These are phyloP conservation scores for Drosophila sturtevanti DNA, from an alignment of 1,140 invertebrate genomes.

Conservation along the genomic window DNA sequence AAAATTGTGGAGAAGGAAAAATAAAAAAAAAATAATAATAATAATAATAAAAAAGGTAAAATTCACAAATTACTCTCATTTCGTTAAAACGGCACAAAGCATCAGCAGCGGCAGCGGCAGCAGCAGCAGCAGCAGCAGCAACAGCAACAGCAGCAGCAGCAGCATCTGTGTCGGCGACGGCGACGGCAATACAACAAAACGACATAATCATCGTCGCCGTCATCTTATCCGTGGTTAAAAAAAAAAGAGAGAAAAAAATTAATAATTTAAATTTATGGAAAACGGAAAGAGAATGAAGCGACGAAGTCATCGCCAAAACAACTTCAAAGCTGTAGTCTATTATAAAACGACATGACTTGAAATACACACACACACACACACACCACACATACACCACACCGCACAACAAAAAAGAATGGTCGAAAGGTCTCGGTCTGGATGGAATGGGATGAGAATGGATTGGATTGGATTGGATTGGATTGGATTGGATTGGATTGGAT, in stretches of 20 bases:
- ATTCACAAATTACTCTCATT: conserved; percentile 79
- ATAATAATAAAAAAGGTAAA: conserved; percentile 65
- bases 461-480: conserved; percentile 29
- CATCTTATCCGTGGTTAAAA: conserved; percentile 72
- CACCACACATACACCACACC: conserved; percentile 9
- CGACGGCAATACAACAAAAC: conserved; percentile 71
- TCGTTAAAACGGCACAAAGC: conserved; percentile 78
- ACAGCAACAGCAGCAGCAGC: conserved; percentile 39
- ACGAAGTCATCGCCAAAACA: conserved; percentile 77
- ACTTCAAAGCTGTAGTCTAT: conserved; percentile 73
- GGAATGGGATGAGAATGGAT: conserved; percentile 43
- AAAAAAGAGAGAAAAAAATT: conserved; percentile 59
- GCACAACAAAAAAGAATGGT: neutral
- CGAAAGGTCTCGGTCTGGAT: conserved; percentile 11
- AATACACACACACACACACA: conserved; percentile 34
- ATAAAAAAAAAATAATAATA: conserved; percentile 24
- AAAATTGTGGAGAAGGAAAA: conserved; percentile 7
- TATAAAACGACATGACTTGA: conserved; percentile 72
- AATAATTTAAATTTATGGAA: conserved; percentile 80
- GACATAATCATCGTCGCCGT: conserved; percentile 78
- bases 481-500: conserved; percentile 51
- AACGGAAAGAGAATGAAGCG: conserved; percentile 77
- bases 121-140: conserved; percentile 20
- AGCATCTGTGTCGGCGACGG: conserved; percentile 16
- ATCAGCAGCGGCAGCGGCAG: conserved; percentile 12